Evolutionary conservation across 2,113 vertebrate species (phyloP).

Genomic region (Anser brachyrhynchus): DNA sequence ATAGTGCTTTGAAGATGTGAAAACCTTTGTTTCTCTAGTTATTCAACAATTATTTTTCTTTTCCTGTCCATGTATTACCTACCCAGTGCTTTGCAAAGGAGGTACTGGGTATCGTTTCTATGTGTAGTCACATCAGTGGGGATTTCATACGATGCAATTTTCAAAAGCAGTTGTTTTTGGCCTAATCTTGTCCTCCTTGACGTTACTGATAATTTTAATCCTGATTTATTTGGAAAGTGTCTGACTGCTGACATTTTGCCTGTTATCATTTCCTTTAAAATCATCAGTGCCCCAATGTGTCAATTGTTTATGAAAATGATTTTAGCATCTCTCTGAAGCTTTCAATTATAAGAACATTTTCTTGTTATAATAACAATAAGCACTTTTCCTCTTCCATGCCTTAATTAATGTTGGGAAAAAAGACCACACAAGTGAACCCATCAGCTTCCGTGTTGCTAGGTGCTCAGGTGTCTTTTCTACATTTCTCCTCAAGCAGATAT

Average conservation of each 20-base stretch:
- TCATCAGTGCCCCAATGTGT: background rate
- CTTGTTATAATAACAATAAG: background rate
- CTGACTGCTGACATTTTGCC: background rate
- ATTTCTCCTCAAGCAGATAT: background rate
- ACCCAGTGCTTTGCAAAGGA: background rate
- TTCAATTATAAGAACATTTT: background rate
- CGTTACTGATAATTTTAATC: background rate
- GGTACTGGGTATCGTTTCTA: background rate
- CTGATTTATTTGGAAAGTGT: background rate
- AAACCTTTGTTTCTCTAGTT: background rate
- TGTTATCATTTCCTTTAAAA: background rate
- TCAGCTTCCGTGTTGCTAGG: background rate
- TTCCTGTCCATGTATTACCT: rapidly evolving
- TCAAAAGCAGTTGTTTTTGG: background rate
- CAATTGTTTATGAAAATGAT: background rate
- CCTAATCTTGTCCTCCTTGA: background rate
- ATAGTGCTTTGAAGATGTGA: background rate
- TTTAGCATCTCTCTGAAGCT: background rate
- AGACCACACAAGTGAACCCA: background rate
- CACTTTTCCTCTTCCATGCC: background rate
- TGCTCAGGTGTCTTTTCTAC: background rate
- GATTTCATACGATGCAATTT: background rate
- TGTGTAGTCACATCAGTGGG: too few relatives aligned
- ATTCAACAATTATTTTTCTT: background rate
- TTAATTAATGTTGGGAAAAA: background rate